Percentiles rank a stretch among this genome's conserved stretches.
Conservation (phyloP, 2,888 invertebrate genomes). For the Electrophaes corylata region DNA sequence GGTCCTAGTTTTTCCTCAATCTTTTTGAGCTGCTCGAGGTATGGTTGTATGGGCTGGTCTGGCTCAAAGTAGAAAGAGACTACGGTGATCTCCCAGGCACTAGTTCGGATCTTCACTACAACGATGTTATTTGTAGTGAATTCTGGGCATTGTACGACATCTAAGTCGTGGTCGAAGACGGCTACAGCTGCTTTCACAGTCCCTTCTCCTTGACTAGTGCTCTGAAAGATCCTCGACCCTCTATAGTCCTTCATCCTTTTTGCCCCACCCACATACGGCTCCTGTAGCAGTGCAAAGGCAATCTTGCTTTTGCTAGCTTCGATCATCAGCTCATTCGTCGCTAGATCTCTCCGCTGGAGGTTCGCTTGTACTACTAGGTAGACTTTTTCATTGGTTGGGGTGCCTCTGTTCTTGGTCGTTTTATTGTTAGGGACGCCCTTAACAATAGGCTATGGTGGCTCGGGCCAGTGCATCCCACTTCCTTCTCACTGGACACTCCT, state of each 20-base stretch:
- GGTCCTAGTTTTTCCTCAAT: background rate
- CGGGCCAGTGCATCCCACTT: background rate
- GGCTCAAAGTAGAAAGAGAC: conserved; percentile 10
- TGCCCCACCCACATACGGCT: no score
- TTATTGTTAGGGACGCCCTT: no score
- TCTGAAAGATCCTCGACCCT: conserved; percentile 14
- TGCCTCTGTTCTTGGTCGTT: no score
- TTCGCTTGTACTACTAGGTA: conserved; percentile 1
- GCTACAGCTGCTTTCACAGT: conserved; percentile 18
- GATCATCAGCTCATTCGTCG: conserved; percentile 4
- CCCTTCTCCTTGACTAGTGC: background rate
- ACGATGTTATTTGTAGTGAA: background rate
- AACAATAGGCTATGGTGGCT: background rate
- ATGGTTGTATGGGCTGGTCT: conserved; percentile 2
- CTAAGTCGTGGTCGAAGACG: conserved; percentile 3
- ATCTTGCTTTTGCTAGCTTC: no score
- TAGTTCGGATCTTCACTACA: no score
- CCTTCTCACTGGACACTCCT: background rate
- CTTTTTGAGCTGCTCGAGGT: conserved; percentile 1
- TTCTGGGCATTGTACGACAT: background rate
- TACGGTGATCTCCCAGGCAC: conserved; percentile 7
- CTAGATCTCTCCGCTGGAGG: background rate
- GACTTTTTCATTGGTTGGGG: background rate
- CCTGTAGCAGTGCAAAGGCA: no score
- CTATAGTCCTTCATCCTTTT: background rate